These are phyloP conservation scores for Drosophila pachea DNA, from an alignment of 1,140 invertebrate genomes.

Conservation along the genomic window DNA sequence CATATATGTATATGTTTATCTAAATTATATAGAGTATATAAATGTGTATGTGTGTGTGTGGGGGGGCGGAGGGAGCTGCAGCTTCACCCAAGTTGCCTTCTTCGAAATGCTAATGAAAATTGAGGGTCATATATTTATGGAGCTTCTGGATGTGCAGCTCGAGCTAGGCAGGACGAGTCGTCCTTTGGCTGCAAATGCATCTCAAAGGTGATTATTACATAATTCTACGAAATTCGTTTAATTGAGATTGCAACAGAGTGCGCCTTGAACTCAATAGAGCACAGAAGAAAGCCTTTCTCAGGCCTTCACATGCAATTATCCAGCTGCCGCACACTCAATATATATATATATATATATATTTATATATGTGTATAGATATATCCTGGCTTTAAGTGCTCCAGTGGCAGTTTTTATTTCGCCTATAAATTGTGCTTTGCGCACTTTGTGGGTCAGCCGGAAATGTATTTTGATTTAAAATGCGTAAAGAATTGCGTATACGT, in stretches of 20 bases:
- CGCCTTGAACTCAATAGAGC: no score
- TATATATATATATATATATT: background rate
- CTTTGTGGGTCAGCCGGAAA: constrained; percentile 66
- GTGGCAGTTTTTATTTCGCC: constrained; percentile 38
- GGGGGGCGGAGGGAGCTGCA: background rate
- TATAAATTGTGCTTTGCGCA: constrained; percentile 58
- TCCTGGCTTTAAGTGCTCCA: constrained; percentile 46
- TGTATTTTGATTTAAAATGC: constrained; percentile 78
- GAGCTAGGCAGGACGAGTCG: background rate
- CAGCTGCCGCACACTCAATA: background rate
- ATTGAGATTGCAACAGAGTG: no score
- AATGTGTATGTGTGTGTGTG: no score
- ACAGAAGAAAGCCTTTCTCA: no score
- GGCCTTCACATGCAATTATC: background rate
- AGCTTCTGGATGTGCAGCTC: background rate
- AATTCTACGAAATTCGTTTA: no score
- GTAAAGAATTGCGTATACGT: constrained; percentile 66
- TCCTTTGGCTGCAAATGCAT: background rate
- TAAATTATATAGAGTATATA: no score
- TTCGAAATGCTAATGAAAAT: constrained; percentile 7
- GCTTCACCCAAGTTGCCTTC: background rate
- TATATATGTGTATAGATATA: background rate
- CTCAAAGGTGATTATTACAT: no score
- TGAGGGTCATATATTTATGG: background rate
- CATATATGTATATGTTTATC: no score